Percentiles rank a stretch among this genome's conserved stretches.
These are phyloP conservation scores for Smutsia gigantea DNA, from an alignment of 2,797 vertebrate species.

Conservation along the genomic window DNA sequence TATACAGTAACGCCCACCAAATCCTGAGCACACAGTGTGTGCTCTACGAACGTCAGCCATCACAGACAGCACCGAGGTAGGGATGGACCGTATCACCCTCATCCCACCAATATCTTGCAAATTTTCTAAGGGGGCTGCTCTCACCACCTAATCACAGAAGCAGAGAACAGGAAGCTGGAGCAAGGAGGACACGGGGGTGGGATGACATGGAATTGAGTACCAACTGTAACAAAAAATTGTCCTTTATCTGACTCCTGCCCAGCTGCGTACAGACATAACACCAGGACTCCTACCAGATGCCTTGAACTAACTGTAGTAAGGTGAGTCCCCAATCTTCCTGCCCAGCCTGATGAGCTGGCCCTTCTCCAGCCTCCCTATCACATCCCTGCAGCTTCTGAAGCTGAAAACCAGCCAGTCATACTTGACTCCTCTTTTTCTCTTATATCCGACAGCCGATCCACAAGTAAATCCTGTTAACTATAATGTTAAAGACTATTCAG, in stretches of 20 bases:
- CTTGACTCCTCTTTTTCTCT: background rate
- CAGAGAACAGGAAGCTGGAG: background rate
- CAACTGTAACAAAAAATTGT: background rate
- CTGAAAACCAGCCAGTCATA: background rate
- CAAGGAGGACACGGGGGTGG: background rate
- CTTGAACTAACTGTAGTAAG: accelerated
- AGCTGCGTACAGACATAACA: accelerated
- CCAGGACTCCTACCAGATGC: background rate
- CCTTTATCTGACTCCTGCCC: background rate
- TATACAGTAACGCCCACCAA: accelerated
- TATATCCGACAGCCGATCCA: background rate
- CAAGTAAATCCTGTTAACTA: background rate
- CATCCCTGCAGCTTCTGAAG: background rate
- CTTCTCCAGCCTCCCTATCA: background rate
- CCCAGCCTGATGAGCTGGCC: accelerated
- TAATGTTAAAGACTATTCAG: background rate
- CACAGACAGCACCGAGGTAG: background rate
- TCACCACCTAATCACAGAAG: background rate
- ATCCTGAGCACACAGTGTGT: background rate
- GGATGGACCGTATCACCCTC: background rate
- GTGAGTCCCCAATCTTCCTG: background rate
- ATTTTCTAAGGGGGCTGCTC: background rate
- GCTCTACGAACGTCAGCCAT: accelerated
- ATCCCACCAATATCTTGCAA: accelerated
- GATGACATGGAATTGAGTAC: accelerated